Base-by-base conservation (phyloP, 1,140 invertebrate genomes). In the Vanessa atalanta region DNA sequence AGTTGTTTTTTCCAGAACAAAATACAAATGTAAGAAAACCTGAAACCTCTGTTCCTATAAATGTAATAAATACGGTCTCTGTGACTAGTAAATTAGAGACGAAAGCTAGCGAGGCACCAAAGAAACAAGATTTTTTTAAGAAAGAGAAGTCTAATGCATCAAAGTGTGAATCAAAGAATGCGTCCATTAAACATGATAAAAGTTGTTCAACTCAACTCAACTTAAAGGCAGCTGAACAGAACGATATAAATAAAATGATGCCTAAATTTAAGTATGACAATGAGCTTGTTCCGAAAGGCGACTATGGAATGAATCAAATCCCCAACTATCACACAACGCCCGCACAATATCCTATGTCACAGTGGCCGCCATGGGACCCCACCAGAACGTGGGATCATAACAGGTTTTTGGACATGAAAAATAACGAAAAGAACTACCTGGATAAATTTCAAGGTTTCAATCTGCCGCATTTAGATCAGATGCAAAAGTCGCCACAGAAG, bases 311-410 rank as follows among this genome's bases (percentile, higher is more conserved):
- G 85, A 94, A 95, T 79, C 93, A 94, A 75, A 93, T 94, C 69
- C 93, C 94, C 0, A 95, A 94, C 77, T 95, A 95, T 74, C 94
- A 95, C 75, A 93, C 94, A 14, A 89, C 94, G 0, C 94, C 90
- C 85, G 85, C 93, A 1, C 94, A 95, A 76, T 95, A 95, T 70
- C 69, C 80, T 8, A 93, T 94, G 80, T 95, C 95, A 92, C 93
- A 94, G 79, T 95, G 95, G 93, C 93, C 95, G 77, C 93, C 93
- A 7, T 95, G 95, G 95, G 94, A 95, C 71, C 89, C 86, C 4
- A 90, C 94, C 47, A 83, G 86, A 31, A 88, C 90, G 0, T 93
- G 93, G 93, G 93, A 93, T 43, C 92, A 89, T 60, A 93, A 90
- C 69, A 82, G 93, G 65, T 92, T 92, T 75, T 78, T 93, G 13